Conservation (phyloP, 2,113 vertebrate species). For the Etheostoma spectabile region DNA sequence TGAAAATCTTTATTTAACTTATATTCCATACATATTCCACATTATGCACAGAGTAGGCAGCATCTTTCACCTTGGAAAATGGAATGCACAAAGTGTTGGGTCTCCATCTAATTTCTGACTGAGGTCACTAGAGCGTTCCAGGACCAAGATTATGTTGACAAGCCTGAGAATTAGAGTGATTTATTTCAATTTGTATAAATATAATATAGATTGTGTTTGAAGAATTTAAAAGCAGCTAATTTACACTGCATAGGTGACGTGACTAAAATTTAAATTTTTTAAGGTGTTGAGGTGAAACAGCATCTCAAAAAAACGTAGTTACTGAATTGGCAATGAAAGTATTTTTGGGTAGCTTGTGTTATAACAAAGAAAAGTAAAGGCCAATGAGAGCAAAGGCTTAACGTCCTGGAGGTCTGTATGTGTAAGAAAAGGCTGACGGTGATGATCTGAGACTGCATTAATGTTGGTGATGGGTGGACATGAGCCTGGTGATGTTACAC, state of each 20-base stretch:
- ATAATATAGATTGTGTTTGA: neutral
- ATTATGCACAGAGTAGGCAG: neutral
- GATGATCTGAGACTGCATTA: constrained; percentile 11
- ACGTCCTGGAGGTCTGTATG: constrained; percentile 20
- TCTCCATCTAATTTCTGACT: neutral
- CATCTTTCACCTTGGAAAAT: neutral
- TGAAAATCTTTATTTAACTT: constrained; percentile 1
- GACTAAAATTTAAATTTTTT: neutral
- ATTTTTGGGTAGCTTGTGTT: neutral
- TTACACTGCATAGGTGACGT: neutral
- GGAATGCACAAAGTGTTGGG: constrained; percentile 59
- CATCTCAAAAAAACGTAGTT: neutral
- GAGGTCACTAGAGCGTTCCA: neutral
- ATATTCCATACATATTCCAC: constrained; percentile 11
- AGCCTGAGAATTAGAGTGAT: neutral
- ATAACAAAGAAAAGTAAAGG: neutral
- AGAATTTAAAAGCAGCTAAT: neutral
- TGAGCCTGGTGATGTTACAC: neutral
- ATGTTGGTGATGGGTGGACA: neutral
- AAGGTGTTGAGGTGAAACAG: neutral
- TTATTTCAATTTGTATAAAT: neutral
- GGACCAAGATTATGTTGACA: neutral
- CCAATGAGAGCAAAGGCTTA: neutral
- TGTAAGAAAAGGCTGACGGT: constrained; percentile 34
- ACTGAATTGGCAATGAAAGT: neutral